Conservation (phyloP, 2,113 vertebrate species). For the Meriones unguiculatus region DNA sequence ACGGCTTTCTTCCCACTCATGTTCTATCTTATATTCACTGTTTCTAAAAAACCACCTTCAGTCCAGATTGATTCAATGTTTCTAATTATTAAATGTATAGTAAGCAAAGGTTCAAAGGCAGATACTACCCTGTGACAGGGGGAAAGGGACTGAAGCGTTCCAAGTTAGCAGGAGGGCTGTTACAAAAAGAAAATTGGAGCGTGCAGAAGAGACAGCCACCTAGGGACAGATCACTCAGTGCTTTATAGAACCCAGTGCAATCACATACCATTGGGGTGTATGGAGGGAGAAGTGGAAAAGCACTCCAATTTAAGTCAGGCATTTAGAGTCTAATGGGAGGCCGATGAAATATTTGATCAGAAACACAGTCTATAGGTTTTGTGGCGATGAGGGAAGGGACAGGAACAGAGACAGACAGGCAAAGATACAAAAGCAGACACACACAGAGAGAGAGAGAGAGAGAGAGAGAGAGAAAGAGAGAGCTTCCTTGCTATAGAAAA, state of each 20-base stretch:
- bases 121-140: background rate
- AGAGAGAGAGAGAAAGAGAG: too few relatives aligned
- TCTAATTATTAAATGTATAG: background rate
- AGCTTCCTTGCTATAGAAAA: background rate
- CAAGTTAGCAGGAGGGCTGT: background rate
- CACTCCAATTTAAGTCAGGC: too few relatives aligned
- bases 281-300: background rate
- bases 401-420: background rate
- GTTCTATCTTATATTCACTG: background rate
- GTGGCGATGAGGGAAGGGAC: background rate
- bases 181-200: background rate
- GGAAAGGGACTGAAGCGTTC: background rate
- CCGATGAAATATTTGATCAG: background rate
- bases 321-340: background rate
- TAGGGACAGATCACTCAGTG: rapidly evolving
- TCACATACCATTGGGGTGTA: rapidly evolving
- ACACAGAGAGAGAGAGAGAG: background rate
- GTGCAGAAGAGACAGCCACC: too few relatives aligned
- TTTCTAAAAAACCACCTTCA: background rate
- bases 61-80: background rate
- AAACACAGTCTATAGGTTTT: background rate
- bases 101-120: background rate
- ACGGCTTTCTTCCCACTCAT: background rate
- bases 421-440: background rate
- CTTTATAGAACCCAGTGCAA: background rate